Conservation (phyloP, 2,113 vertebrate species). For the Dromiciops gliroides region DNA sequence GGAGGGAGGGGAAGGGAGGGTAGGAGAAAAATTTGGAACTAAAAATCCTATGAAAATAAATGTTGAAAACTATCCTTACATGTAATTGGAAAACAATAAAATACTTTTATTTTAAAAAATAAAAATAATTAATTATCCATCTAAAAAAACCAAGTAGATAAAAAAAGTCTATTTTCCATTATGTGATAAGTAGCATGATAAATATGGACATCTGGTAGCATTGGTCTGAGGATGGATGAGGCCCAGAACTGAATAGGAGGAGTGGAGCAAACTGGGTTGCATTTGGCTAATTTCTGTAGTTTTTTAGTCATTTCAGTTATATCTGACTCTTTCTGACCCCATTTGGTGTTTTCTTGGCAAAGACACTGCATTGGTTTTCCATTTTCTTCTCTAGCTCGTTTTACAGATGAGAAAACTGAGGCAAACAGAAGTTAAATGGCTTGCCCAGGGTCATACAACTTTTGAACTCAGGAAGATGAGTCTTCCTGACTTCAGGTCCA, state of each 20-base stretch:
- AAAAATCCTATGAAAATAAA: too few relatives aligned
- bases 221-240: neutral
- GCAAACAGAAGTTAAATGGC: neutral
- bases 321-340: too few relatives aligned
- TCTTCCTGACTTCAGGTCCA: neutral
- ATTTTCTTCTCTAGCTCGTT: neutral
- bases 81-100: too few relatives aligned
- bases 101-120: too few relatives aligned
- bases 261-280: neutral
- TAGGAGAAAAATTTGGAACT: too few relatives aligned
- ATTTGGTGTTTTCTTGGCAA: neutral
- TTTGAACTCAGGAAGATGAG: neutral
- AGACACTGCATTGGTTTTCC: neutral
- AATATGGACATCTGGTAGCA: too few relatives aligned
- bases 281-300: neutral
- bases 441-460: neutral
- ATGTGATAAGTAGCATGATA: neutral
- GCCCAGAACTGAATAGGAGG: neutral
- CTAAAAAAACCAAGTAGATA: neutral
- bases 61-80: too few relatives aligned
- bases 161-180: neutral
- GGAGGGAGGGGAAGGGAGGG: too few relatives aligned
- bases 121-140: neutral
- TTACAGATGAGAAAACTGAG: neutral
- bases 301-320: too few relatives aligned